phyloP scores from a whole-genome alignment of 2,888 invertebrate species.

The Pseudanteris insignis region DNA sequence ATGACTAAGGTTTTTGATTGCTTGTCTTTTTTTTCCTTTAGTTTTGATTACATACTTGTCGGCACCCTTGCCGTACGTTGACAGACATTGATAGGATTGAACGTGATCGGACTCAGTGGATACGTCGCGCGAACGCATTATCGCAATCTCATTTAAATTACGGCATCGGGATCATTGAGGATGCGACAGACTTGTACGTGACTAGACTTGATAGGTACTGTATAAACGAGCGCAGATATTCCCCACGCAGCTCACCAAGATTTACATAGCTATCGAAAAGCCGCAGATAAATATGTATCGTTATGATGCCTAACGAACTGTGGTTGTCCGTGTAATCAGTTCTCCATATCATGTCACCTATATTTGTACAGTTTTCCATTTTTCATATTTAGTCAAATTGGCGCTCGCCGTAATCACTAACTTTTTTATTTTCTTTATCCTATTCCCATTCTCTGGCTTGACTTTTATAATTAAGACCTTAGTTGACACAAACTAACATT shows the following conservation, averaged over 20 bases:
- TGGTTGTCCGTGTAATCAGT: slow-evolving; percentile 1
- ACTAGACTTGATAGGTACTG: slow-evolving; percentile 48
- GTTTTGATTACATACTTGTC: slow-evolving; percentile 38
- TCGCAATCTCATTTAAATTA: slow-evolving; percentile 53
- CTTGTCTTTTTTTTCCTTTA: slow-evolving; percentile 25
- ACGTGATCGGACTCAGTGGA: slow-evolving; percentile 48
- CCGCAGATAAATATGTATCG: slow-evolving; percentile 28
- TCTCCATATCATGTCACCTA: no score
- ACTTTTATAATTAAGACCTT: no score
- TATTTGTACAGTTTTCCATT: no score
- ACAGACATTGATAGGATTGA: slow-evolving; percentile 48
- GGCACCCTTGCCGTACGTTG: slow-evolving; percentile 27
- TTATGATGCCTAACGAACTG: slow-evolving; percentile 19
- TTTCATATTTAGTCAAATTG: no score
- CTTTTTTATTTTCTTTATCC: no score
- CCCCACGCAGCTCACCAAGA: slow-evolving; percentile 22
- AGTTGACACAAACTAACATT: no score
- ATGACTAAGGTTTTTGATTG: slow-evolving; percentile 14
- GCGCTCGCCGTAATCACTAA: no score
- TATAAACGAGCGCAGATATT: slow-evolving; percentile 40
- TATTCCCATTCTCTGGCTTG: no score
- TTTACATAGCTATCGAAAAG: slow-evolving; percentile 44
- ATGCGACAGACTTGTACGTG: slow-evolving; percentile 50
- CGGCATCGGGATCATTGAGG: slow-evolving; percentile 46
- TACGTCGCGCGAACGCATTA: slow-evolving; percentile 46